Conservation (phyloP, 2,113 vertebrate species). For the Mormoops blainvillei region DNA sequence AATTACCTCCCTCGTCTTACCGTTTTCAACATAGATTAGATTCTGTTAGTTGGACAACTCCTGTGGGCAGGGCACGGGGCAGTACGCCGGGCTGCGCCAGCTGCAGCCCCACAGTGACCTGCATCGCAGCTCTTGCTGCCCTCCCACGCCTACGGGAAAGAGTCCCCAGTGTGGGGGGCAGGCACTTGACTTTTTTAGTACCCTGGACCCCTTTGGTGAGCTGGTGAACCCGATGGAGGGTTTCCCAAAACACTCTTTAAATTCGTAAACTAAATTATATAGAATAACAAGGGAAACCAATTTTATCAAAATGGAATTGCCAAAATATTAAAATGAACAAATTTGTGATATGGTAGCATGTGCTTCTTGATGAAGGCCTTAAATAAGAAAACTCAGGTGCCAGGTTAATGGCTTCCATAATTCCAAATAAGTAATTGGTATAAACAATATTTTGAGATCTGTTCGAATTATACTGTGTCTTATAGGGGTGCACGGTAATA, state of each 20-base stretch:
- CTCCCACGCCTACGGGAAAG: background rate
- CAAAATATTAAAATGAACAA: conserved; percentile 4
- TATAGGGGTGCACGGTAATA: background rate
- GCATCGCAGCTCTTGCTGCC: background rate
- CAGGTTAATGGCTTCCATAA: background rate
- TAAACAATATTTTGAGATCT: background rate
- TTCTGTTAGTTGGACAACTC: background rate
- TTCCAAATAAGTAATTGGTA: background rate
- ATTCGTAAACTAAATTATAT: conserved; percentile 8
- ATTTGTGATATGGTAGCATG: background rate
- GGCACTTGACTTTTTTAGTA: background rate
- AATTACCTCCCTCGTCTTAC: background rate
- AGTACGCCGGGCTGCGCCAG: background rate
- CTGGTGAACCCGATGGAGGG: background rate
- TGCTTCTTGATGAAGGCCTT: background rate
- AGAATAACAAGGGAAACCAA: conserved; percentile 1
- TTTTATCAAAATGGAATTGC: background rate
- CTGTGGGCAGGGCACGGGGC: background rate
- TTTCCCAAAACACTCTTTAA: conserved; percentile 15
- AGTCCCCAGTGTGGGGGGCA: background rate
- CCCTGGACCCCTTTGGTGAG: background rate
- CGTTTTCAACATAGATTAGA: background rate
- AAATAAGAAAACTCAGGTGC: background rate
- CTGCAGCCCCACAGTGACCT: background rate
- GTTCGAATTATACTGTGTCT: background rate